Conservation (phyloP, 1,140 invertebrate genomes). For the Cephus cinctus region DNA sequence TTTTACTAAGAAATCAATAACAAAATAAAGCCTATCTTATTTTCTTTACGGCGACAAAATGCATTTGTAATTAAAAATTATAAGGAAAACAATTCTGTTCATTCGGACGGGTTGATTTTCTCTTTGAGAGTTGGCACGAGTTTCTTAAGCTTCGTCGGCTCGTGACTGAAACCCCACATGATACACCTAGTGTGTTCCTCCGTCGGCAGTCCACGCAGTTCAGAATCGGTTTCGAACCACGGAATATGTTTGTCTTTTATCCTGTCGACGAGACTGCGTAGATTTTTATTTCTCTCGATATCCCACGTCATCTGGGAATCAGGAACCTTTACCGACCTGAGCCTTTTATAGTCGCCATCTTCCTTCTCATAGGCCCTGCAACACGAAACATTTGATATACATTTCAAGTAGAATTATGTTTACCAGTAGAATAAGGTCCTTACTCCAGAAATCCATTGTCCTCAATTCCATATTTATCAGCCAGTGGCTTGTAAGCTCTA, state of each 20-base stretch:
- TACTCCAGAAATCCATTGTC: constrained; percentile 35
- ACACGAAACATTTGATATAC: background rate
- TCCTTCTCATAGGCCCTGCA: constrained; percentile 34
- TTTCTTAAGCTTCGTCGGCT: constrained; percentile 45
- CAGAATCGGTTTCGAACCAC: constrained; percentile 38
- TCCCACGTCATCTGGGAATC: constrained; percentile 44
- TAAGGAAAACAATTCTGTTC: no score
- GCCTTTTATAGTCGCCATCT: constrained; percentile 42
- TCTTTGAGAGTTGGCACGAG: constrained; percentile 33
- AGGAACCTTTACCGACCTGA: constrained; percentile 35
- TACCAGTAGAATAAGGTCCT: constrained; percentile 1
- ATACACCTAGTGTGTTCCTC: constrained; percentile 41
- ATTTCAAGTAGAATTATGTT: background rate
- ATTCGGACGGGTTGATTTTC: constrained; percentile 22
- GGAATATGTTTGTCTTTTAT: constrained; percentile 33
- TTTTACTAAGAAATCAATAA: no score
- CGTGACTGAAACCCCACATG: constrained; percentile 47
- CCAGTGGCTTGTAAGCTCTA: constrained; percentile 36
- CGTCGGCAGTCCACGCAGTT: constrained; percentile 38
- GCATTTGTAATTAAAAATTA: no score
- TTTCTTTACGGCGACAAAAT: no score
- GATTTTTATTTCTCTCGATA: constrained; percentile 40
- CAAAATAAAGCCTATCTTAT: no score
- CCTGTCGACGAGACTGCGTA: constrained; percentile 25
- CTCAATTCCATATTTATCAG: constrained; percentile 34